A percentile compares a stretch with the other conserved stretches of the same genome.
Evolutionary conservation across 2,888 invertebrate species (phyloP).

Genomic region (Boloria selene): DNA sequence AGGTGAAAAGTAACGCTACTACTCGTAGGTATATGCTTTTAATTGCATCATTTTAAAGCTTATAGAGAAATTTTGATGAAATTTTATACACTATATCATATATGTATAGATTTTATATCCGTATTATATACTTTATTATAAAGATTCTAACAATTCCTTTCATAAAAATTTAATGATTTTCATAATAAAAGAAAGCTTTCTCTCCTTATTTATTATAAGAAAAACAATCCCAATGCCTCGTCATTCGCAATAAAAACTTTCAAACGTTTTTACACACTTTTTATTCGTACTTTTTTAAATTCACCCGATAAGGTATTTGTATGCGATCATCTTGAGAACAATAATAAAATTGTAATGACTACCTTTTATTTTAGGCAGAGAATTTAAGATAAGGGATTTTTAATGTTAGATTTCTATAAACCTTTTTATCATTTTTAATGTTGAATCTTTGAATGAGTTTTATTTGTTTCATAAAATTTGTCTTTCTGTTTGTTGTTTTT

Average conservation of each 20-base stretch:
- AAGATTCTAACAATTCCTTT: neutral
- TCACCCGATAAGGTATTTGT: constrained; percentile 12
- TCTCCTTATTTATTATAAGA: constrained; percentile 2
- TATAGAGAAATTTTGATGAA: too few species aligned
- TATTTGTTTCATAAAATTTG: neutral
- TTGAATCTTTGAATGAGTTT: too few species aligned
- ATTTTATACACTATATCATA: too few species aligned
- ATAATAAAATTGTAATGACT: neutral
- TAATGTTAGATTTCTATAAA: neutral
- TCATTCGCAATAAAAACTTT: constrained; percentile 17
- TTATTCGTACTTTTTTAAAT: constrained; percentile 12
- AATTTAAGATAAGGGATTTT: constrained; percentile 1
- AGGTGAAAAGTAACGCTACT: too few species aligned
- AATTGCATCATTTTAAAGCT: too few species aligned
- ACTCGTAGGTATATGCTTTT: too few species aligned
- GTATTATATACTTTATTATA: too few species aligned
- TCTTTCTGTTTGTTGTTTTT: neutral
- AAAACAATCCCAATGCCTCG: constrained; percentile 18
- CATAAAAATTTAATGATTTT: constrained; percentile 3
- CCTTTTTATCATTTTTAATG: too few species aligned
- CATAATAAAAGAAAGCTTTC: constrained; percentile 11
- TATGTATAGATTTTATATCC: too few species aligned
- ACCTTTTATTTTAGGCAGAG: constrained; percentile 9
- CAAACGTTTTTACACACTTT: constrained; percentile 5
- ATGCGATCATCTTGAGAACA: constrained; percentile 13